Base-by-base conservation (phyloP, 2,888 invertebrate species). In the Catotricha subobsoleta region DNA sequence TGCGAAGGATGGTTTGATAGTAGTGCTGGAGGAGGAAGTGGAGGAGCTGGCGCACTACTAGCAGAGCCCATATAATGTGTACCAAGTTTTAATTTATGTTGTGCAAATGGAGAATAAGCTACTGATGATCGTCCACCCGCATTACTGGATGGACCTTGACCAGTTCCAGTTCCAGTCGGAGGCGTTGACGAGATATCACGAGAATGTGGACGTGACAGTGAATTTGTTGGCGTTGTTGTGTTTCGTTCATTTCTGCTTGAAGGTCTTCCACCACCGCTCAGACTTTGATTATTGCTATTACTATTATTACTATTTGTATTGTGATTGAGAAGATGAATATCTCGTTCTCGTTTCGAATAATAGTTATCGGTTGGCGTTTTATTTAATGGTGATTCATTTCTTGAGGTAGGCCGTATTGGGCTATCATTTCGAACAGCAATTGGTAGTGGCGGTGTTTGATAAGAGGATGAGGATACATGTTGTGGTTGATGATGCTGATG, bases 1-100 rank as follows among this genome's bases (percentile, higher is more conserved):
- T n/a, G n/a, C n/a, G n/a, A n/a, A n/a, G n/a, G n/a, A n/a, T n/a
- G n/a, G n/a, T n/a, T n/a, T n/a, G n/a, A n/a, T n/a, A n/a, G n/a
- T n/a, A n/a, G n/a, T n/a, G n/a, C n/a, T n/a, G n/a, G n/a, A n/a
- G n/a, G n/a, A n/a, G n/a, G n/a, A n/a, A n/a, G n/a, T n/a, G n/a
- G n/a, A n/a, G n/a, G n/a, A n/a, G n/a, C n/a, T n/a, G n/a, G n/a
- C n/a, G n/a, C n/a, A n/a, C n/a, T n/a, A n/a, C n/a, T n/a, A n/a
- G n/a, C n/a, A n/a, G n/a, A n/a, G n/a, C n/a, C n/a, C n/a, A n/a
- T n/a, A n/a, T n/a, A n/a, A n/a, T n/a, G n/a, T n/a, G n/a, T n/a
- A n/a, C 53, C 55, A 23, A 62, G 44, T 52, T 63, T 63, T 3
- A 60, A 54, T 51, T 63, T 63, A 42, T 62, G 62, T 46, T 62